phyloP scores from a whole-genome alignment of 2,888 invertebrate species.

The Brachyptera putata region DNA sequence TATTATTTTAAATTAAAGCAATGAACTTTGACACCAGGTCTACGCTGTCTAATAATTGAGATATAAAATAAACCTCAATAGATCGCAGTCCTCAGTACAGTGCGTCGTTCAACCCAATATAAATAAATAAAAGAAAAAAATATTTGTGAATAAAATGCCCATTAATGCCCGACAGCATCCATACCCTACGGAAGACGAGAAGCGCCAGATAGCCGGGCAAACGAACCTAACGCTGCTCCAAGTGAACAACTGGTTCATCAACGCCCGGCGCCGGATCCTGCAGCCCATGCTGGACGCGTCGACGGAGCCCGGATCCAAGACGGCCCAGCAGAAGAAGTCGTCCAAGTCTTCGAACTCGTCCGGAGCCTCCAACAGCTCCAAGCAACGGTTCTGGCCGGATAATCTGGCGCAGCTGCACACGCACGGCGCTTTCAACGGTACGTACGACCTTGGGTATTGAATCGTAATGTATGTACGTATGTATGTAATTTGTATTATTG shows the following conservation, averaged over 20 bases:
- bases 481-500: too few relatives aligned
- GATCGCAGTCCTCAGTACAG: too few relatives aligned
- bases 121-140: too few relatives aligned
- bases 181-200: conserved; percentile 93
- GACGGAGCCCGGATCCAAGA: conserved; percentile 41
- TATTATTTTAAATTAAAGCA: too few relatives aligned
- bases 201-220: conserved; percentile 81
- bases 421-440: conserved; percentile 42
- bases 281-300: conserved; percentile 87
- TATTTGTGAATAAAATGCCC: too few relatives aligned
- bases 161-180: conserved; percentile 65
- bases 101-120: too few relatives aligned
- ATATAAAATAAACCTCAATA: too few relatives aligned
- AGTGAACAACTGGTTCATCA: conserved; percentile 93
- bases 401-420: conserved; percentile 59
- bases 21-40: too few relatives aligned
- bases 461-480: not conserved
- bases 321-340: conserved; percentile 50
- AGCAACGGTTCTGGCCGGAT: conserved; percentile 71
- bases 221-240: conserved; percentile 84
- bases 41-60: too few relatives aligned
- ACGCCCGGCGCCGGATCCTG: conserved; percentile 83
- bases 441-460: not conserved
- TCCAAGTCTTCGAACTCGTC: conserved; percentile 26
- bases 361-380: conserved; percentile 50